Base-by-base conservation (phyloP, 2,888 invertebrate genomes). In the Dromius quadrimaculatus region DNA sequence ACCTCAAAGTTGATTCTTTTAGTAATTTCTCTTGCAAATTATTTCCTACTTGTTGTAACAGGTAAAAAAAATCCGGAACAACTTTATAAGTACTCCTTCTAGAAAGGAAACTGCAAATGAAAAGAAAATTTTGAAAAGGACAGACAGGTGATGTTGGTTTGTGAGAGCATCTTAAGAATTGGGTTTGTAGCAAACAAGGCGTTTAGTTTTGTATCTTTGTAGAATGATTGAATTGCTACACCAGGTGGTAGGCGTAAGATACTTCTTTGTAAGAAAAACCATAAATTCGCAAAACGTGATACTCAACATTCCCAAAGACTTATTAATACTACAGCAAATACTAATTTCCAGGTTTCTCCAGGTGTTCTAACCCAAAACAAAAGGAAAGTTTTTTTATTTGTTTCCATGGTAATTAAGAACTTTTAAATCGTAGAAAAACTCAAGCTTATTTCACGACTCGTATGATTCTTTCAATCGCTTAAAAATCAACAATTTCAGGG, bases 231-330 rank as follows among this genome's bases (percentile, higher is more conserved):
- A 77, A 72, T 71, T 71, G 43, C 45, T 77, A 79, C 78, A 75
- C 79, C 79, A 79, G 79, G 79, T 79, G 79, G 79, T 76, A 78
- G 79, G 79, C 79, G 79, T 79, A 78, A 79, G 59, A 15, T 19
- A 65, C 41, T 45, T 38, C 43, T 50, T 65, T 65, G 54, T 65
- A 13, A 36, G 36, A 65, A 65, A 36, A n/a, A 43, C 32, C 38
- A 41, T 66, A 54, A 66, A 66, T 57, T 38, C 41, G 63, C 38
- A 38, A 57, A 64, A 66, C 66, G 66, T 66, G 66, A 54, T 17
- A n/a, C n/a, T n/a, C 41, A 4, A 23, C 57, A 50, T 41, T 15
- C 15, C 8, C 41, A 2, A 15, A 2, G 41, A 15, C 15, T 20
- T 47, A 47, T 50, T 50, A 50, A 50, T 13, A 22, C 11, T 41